Conservation (phyloP, 1,140 invertebrate genomes). For the Luehdorfia chinensis region DNA sequence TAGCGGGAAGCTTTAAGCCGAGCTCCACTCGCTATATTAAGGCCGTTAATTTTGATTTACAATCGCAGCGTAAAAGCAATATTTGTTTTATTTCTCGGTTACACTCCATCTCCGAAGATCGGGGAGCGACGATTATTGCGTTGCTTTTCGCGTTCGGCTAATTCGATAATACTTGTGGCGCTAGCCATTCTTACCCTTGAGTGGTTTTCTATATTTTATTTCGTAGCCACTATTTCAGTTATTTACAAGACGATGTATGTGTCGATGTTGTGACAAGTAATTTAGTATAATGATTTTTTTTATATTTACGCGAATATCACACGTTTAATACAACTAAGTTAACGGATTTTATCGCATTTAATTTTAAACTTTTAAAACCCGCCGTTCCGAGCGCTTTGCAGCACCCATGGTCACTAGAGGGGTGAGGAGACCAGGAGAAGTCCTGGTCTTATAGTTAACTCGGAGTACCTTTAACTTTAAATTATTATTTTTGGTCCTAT, state of each 20-base stretch:
- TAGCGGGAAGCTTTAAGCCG: slow-evolving; percentile 67
- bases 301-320: too few relatives aligned
- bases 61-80: slow-evolving; percentile 72
- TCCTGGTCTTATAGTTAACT: too few relatives aligned
- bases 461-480: too few relatives aligned
- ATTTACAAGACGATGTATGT: slow-evolving; percentile 32
- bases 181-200: slow-evolving; percentile 44
- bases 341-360: too few relatives aligned
- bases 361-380: too few relatives aligned
- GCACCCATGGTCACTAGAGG: too few relatives aligned
- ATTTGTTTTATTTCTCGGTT: slow-evolving; percentile 72
- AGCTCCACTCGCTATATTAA: slow-evolving; percentile 69
- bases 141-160: slow-evolving; percentile 49
- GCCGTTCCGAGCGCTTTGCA: too few relatives aligned
- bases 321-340: too few relatives aligned
- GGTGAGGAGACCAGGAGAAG: too few relatives aligned
- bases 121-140: slow-evolving; percentile 49
- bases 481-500: too few relatives aligned
- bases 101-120: slow-evolving; percentile 53
- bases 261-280: too few relatives aligned
- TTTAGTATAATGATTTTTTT: too few relatives aligned
- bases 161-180: slow-evolving; percentile 59
- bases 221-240: slow-evolving; percentile 28
- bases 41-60: slow-evolving; percentile 77
- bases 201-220: slow-evolving; percentile 41